Conservation (phyloP, 2,888 invertebrate species). For the Toxonevra muliebris region DNA sequence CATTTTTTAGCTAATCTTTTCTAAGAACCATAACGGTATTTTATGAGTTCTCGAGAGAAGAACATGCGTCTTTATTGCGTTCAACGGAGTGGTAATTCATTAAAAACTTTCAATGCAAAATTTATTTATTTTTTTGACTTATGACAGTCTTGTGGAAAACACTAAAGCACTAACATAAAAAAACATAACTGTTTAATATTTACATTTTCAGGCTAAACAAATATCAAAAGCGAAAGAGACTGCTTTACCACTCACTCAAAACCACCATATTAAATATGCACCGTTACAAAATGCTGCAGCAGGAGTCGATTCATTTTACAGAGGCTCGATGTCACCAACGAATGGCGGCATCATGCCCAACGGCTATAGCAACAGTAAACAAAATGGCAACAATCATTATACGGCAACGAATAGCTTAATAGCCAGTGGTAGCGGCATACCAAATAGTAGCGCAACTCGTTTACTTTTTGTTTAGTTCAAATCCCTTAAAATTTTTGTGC, state of each 20-base stretch:
- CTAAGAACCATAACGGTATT: no score
- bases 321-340: constrained; percentile 45
- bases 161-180: background rate
- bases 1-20: no score
- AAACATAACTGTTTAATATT: no score
- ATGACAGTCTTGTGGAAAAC: no score
- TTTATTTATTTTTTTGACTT: no score
- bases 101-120: no score
- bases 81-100: no score
- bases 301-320: constrained; percentile 53
- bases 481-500: constrained; percentile 14
- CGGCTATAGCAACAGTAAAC: constrained; percentile 32
- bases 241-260: constrained; percentile 68
- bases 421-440: constrained; percentile 55
- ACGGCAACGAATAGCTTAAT: constrained; percentile 53
- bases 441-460: constrained; percentile 55
- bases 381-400: constrained; percentile 38
- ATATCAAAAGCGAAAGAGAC: constrained; percentile 70
- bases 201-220: constrained; percentile 72
- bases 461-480: constrained; percentile 60
- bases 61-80: no score
- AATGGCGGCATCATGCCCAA: constrained; percentile 38
- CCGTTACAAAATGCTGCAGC: constrained; percentile 46
- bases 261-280: constrained; percentile 62
- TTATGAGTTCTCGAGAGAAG: no score